These are phyloP conservation scores for Margarornis squamiger DNA, from an alignment of 2,797 vertebrate genomes.

Conservation along the genomic window DNA sequence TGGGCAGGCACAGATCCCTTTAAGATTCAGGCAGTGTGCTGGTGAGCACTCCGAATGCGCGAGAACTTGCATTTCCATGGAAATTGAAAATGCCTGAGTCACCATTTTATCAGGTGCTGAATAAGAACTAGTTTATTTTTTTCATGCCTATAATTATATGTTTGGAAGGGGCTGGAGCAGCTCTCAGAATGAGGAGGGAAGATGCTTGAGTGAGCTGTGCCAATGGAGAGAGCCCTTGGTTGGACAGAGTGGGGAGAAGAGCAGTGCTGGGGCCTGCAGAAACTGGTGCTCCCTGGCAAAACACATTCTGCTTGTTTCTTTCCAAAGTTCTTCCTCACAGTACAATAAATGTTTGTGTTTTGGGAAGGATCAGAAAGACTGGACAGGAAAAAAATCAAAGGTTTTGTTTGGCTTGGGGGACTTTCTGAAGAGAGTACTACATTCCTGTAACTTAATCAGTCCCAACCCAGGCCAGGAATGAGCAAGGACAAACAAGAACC, in stretches of 20 bases:
- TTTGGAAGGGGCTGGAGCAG: slow-evolving; percentile 17
- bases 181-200: not conserved
- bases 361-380: not conserved
- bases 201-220: not conserved
- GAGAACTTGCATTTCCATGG: slow-evolving; percentile 46
- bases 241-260: not conserved
- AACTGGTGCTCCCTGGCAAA: not conserved
- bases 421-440: not conserved
- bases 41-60: not conserved
- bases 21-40: not conserved
- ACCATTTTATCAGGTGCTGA: slow-evolving; percentile 54
- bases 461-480: not conserved
- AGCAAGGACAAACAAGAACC: not conserved
- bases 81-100: slow-evolving; percentile 45
- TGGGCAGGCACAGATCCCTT: slow-evolving; percentile 15
- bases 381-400: not conserved
- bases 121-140: slow-evolving; percentile 51
- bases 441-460: not conserved
- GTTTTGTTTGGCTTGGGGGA: not conserved
- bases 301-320: not conserved
- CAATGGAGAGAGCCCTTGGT: not conserved
- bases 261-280: not conserved
- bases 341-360: not conserved
- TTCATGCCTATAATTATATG: not conserved
- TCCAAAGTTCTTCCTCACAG: not conserved